Conservation (phyloP, 1,140 invertebrate species). For the Achatina immaculata region DNA sequence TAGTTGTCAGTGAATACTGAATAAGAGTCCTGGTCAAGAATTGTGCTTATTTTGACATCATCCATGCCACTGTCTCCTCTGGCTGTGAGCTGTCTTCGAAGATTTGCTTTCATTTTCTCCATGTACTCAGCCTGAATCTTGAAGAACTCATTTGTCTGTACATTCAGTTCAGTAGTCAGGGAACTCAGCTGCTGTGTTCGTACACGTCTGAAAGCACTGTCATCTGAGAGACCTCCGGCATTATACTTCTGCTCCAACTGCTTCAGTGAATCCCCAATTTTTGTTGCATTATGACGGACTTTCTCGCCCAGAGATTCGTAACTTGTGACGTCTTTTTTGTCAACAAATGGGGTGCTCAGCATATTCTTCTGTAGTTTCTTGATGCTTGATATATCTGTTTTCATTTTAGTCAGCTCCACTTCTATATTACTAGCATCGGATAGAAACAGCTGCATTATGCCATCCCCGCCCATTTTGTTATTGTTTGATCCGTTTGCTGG, state of each 20-base stretch:
- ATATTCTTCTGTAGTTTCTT: constrained; percentile 51
- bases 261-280: constrained; percentile 43
- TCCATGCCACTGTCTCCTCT: constrained; percentile 39
- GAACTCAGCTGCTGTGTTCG: constrained; percentile 50
- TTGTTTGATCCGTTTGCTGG: constrained; percentile 31
- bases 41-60: constrained; percentile 42
- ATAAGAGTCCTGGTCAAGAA: constrained; percentile 49
- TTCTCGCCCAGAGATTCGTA: constrained; percentile 42
- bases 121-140: constrained; percentile 55
- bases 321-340: constrained; percentile 35
- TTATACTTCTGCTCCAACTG: constrained; percentile 47
- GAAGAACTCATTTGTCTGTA: constrained; percentile 52
- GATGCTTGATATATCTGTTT: constrained; percentile 45
- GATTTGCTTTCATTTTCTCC: constrained; percentile 53
- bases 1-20: constrained; percentile 53
- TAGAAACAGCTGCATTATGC: constrained; percentile 47
- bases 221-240: constrained; percentile 29
- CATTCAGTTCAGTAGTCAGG: constrained; percentile 47
- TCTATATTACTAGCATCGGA: constrained; percentile 47
- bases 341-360: constrained; percentile 48
- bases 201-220: constrained; percentile 48
- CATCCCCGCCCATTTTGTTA: constrained; percentile 42
- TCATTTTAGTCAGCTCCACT: constrained; percentile 41
- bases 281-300: constrained; percentile 32
- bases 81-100: constrained; percentile 45